Base-by-base conservation (phyloP, 2,113 vertebrate species). In the Talpa occidentalis region DNA sequence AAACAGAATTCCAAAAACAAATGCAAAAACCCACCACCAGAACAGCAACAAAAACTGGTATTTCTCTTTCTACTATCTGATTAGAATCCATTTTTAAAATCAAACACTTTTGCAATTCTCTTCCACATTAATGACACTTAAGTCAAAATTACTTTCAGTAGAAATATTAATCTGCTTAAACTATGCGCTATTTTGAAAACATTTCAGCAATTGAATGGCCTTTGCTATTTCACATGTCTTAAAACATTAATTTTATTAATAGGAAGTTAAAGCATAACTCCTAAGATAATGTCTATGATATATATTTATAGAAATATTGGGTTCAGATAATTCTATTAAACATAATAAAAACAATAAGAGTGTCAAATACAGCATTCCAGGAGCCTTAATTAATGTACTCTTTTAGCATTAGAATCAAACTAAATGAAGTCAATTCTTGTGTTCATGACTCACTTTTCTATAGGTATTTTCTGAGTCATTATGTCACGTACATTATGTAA, bases 201-300 rank as follows among this genome's bases (percentile, higher is more conserved):
- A 92, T 64, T 42, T 83, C n/a, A 77, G 6, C 40, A 93, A 56
- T 24, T 69, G 40, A 72, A 56, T 76, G 16, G 2, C 15, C 10
- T 93, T 86, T 77, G 32, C 5, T 72, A 49, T 64, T 44, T 91
- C 0, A 67, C 10, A 87, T 37, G 91, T 26, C 66, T 5, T 79
- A 90, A 79, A 91, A 77, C 30, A 47, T 3, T 64, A 16, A 93
- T 91, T 88, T 73, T 84, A 40, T 32, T 47, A 79, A 77, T 30
- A 74, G 35, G 16, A 76, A 80, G 72, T 84, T 88, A 82, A 92
- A 77, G 30, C 16, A 49, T 21, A 78, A 69, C 80, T 35, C 9
- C 22, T 44, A 80, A 76, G 24, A 62, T 88, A n/a, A 84, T 70
- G 73, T 37, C 6, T 72, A 30, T 77, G n/a, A 77, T 3, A 89